Conservation (phyloP, 2,797 vertebrate genomes). For the Enteromius unitaeniatus region DNA sequence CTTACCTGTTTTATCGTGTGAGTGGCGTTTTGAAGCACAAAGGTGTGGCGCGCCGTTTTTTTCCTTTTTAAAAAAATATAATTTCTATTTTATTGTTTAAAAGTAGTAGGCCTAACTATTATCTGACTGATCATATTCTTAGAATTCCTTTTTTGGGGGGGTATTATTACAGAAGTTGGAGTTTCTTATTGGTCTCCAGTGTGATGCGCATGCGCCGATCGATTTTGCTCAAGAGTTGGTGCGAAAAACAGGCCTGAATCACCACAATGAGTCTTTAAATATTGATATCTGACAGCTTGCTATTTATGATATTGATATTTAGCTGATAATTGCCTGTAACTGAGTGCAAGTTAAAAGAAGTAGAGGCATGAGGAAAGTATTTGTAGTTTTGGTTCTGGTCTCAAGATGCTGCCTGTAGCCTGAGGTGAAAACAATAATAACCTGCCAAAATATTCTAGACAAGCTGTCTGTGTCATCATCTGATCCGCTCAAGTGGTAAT, state of each 20-base stretch:
- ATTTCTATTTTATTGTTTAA: background rate
- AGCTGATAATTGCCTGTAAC: background rate
- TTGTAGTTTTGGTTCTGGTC: background rate
- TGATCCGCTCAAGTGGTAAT: constrained; percentile 24
- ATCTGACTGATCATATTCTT: background rate
- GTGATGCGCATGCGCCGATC: background rate
- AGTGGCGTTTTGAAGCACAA: background rate
- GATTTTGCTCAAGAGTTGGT: background rate
- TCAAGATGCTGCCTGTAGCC: background rate
- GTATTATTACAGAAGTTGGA: background rate
- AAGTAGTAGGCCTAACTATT: background rate
- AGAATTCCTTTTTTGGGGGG: background rate
- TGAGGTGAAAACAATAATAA: constrained; percentile 38
- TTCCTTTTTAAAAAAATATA: no score
- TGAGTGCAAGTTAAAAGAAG: background rate
- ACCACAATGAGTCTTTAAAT: background rate
- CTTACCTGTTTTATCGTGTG: background rate
- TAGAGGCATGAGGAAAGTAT: background rate
- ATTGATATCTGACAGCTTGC: background rate
- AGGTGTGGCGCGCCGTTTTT: background rate
- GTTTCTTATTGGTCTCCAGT: no score
- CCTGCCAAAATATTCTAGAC: constrained; percentile 34
- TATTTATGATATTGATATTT: background rate
- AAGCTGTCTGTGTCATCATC: constrained; percentile 4
- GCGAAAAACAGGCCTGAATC: background rate